Evolutionary conservation across 2,797 vertebrate genomes (phyloP).

Genomic region (Smutsia gigantea): DNA sequence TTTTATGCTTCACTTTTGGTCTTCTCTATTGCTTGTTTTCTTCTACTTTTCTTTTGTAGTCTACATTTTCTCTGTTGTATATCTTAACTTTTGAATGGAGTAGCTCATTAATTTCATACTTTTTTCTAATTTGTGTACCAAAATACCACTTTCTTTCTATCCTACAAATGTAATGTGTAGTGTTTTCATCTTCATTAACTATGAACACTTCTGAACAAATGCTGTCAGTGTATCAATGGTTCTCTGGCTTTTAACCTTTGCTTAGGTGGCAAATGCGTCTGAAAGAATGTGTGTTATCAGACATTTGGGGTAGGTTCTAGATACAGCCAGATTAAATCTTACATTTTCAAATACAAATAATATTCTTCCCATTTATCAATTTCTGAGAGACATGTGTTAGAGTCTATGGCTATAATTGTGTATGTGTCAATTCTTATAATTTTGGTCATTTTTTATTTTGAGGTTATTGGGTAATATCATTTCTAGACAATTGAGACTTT

Average conservation of each 20-base stretch:
- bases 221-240: not conserved
- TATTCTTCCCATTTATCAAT: not conserved
- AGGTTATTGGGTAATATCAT: not conserved
- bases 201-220: not conserved
- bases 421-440: not conserved
- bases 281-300: conserved; percentile 20
- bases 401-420: not conserved
- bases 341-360: not conserved
- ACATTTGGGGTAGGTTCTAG: not conserved
- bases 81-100: not conserved
- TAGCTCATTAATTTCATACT: not conserved
- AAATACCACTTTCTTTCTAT: not conserved
- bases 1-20: not conserved
- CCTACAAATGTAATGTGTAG: not conserved
- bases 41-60: not conserved
- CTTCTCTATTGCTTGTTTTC: not conserved
- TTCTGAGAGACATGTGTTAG: not conserved
- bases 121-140: not conserved
- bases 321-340: not conserved
- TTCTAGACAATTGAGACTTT: not conserved
- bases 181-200: conserved; percentile 25
- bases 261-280: not conserved
- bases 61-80: not conserved
- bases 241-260: not conserved
- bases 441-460: conserved; percentile 16